These are phyloP conservation scores for Morus bassanus DNA, from an alignment of 2,797 vertebrate species.

Conservation along the genomic window DNA sequence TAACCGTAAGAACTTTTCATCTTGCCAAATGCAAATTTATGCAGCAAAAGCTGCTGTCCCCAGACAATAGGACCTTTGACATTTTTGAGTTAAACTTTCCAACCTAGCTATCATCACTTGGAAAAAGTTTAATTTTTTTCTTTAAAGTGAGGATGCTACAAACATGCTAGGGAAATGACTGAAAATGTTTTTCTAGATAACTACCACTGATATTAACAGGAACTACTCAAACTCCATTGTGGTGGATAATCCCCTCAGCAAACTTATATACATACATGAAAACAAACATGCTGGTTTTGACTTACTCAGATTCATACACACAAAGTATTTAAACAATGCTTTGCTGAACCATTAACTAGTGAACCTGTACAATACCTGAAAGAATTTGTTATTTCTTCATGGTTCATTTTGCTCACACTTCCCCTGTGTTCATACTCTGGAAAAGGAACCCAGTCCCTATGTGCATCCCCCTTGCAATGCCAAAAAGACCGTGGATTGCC, in stretches of 20 bases:
- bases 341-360: conserved; percentile 38
- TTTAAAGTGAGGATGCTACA: neutral
- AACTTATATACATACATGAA: neutral
- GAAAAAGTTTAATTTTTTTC: neutral
- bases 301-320: neutral
- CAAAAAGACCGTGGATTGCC: conserved; percentile 23
- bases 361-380: neutral
- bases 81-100: conserved; percentile 3
- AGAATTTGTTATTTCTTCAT: neutral
- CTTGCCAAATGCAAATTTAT: neutral
- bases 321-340: neutral
- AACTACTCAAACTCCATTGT: neutral
- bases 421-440: conserved; percentile 36
- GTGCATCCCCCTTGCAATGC: neutral
- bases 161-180: neutral
- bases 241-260: neutral
- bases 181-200: neutral
- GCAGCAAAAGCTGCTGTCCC: neutral
- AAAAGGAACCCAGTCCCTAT: conserved; percentile 24
- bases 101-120: neutral
- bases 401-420: conserved; percentile 29
- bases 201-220: neutral
- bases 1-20: neutral
- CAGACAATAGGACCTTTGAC: neutral
- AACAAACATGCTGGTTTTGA: neutral